Evolutionary conservation across 2,888 invertebrate species (phyloP), one percentile per base, ranked within the genome.

Genomic region (Oscheius sp.): DNA sequence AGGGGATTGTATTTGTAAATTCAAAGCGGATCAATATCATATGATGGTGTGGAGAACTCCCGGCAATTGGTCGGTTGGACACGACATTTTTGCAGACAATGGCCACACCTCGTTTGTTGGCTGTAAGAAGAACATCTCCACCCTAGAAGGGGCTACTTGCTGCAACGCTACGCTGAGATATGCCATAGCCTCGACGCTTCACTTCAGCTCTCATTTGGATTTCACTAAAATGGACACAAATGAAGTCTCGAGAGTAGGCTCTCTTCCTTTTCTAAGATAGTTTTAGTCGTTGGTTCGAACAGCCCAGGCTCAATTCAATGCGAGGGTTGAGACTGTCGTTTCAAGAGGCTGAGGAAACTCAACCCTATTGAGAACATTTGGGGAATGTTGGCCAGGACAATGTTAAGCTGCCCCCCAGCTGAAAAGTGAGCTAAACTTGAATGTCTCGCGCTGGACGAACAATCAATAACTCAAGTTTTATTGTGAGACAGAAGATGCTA

Each of bases 281-380:
- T 27, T 55, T 42, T n/a, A 61, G 61, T 29, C 45, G 2, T n/a
- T 64, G 23, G 64, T 33, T 20, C 64, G 64, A n/a, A 17, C 48
- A 2, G 64, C 50, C 10, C 64, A 64, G 20, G 6, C 5, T 3
- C 33, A 48, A 23, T 64, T 34, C 33, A 48, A 64, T 20, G 17
- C 64, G 23, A 20, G 64, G 25, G 50, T 65, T 10, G 65, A 65
- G 42, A 65, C 67, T 5, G 37, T 67, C 15, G 46, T 67, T 1
- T 31, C 57, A 25, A 31, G 48, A 10, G 33, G 50, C 15, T 15
- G 17, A 3, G 17, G 42, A n/a, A 42, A 42, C 42, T 12, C 15
- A n/a, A 12, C 42, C 12, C 3, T 42, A 6, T 42, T 12, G 5
- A 42, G n/a, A n/a, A n/a, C n/a, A n/a, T n/a, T n/a, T n/a, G n/a